phyloP scores from a whole-genome alignment of 2,888 invertebrate species.

The Didymodactylos carnosus region DNA sequence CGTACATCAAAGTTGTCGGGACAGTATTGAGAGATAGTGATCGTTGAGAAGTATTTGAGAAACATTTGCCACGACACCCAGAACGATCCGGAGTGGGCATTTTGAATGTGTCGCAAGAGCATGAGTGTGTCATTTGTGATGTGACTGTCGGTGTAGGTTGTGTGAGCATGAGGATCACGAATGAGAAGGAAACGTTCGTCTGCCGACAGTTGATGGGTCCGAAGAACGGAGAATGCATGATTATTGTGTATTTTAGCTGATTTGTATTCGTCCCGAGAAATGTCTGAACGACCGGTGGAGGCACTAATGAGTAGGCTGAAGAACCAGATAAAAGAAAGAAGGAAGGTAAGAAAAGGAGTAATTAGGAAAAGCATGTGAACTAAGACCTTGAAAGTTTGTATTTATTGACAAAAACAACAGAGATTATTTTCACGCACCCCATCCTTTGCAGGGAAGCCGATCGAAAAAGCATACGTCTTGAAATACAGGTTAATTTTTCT shows the following conservation, averaged over 20 bases:
- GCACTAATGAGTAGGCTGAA: no score
- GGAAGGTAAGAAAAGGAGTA: neutral
- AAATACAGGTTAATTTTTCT: no score
- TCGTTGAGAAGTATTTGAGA: neutral
- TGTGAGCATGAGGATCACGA: neutral
- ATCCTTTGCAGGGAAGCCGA: no score
- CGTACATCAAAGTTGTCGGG: neutral
- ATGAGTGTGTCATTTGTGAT: neutral
- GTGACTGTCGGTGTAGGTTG: neutral
- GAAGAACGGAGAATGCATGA: conserved; percentile 14
- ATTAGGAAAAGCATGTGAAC: no score
- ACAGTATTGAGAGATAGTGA: neutral
- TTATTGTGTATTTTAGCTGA: neutral
- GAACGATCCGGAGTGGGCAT: neutral
- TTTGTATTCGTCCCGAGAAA: conserved; percentile 35
- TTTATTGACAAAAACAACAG: no score
- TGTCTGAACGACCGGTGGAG: conserved; percentile 59
- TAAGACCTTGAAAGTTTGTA: no score
- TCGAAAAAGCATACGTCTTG: no score
- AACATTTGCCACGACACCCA: neutral
- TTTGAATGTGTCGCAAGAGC: neutral
- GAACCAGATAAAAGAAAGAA: no score
- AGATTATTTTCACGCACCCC: no score
- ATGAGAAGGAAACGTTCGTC: neutral
- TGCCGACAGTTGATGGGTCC: neutral